A percentile compares a stretch with the other conserved stretches of the same genome.
Evolutionary conservation across 2,888 invertebrate genomes (phyloP).

Genomic region (Rapana venosa): DNA sequence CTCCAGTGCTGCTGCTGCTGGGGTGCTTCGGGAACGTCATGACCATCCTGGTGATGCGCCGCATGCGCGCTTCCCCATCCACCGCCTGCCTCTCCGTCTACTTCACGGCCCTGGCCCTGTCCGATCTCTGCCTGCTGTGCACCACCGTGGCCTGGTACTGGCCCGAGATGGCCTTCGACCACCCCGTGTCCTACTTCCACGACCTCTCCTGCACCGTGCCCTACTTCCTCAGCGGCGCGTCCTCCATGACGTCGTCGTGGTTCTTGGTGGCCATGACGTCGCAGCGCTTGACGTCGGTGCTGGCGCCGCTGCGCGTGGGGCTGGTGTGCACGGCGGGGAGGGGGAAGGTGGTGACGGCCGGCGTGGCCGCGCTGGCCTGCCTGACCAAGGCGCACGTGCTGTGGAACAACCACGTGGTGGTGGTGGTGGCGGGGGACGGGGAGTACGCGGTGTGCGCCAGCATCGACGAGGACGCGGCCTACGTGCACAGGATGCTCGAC

Average conservation of each 20-base stretch:
- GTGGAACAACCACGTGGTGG: background rate
- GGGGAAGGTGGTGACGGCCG: background rate
- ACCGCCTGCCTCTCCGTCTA: background rate
- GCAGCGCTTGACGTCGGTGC: constrained; percentile 19
- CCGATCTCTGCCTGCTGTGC: background rate
- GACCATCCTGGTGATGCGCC: background rate
- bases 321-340: background rate
- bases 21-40: constrained; percentile 1
- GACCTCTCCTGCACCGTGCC: background rate
- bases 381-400: background rate
- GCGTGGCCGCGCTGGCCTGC: background rate
- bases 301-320: background rate
- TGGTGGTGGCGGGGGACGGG: background rate
- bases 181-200: background rate
- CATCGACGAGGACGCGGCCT: background rate
- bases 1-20: background rate
- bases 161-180: background rate
- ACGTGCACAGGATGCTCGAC: background rate
- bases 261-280: constrained; percentile 30
- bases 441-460: background rate
- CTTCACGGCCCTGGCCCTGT: constrained; percentile 7
- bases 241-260: constrained; percentile 34
- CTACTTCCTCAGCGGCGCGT: background rate
- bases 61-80: background rate
- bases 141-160: background rate